phyloP scores from a whole-genome alignment of 2,797 vertebrate genomes.

The Leptoclinus maculatus region DNA sequence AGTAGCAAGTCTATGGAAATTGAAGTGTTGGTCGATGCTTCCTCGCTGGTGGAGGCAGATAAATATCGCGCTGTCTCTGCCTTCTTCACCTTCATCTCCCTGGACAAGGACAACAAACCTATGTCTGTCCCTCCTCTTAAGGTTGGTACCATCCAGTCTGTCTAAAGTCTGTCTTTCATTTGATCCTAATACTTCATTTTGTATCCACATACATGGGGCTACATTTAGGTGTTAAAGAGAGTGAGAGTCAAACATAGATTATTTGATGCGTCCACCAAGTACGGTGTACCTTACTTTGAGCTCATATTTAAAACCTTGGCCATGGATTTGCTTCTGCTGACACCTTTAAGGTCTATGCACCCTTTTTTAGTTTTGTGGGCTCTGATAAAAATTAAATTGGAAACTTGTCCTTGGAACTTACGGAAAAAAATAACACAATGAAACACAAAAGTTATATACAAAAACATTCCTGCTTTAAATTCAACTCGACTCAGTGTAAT shows the following conservation, averaged over 20 bases:
- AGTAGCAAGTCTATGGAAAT: conserved; percentile 98
- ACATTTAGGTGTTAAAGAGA: not conserved
- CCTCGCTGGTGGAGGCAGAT: conserved; percentile 83
- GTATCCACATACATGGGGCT: not conserved
- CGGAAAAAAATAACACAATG: not conserved
- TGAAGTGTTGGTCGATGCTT: conserved; percentile 92
- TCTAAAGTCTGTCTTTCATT: not conserved
- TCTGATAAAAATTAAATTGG: not conserved
- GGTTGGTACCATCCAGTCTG: conserved; percentile 77
- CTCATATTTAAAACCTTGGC: not conserved
- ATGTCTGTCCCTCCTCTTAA: conserved; percentile 89
- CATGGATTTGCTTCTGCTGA: not conserved
- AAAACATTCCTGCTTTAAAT: not conserved
- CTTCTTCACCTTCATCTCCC: conserved; percentile 95
- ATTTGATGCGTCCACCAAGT: not conserved
- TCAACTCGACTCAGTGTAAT: not conserved
- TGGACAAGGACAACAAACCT: conserved; percentile 90
- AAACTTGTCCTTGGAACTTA: not conserved
- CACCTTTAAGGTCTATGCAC: too few species aligned
- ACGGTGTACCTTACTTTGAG: not conserved
- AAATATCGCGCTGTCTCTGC: conserved; percentile 92
- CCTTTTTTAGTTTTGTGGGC: not conserved
- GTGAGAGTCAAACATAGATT: not conserved
- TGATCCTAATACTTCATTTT: not conserved
- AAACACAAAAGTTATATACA: not conserved